A percentile compares a stretch with the other conserved stretches of the same genome.
Evolutionary conservation across 2,888 invertebrate genomes (phyloP).

Genomic region (Apamea epomidion): DNA sequence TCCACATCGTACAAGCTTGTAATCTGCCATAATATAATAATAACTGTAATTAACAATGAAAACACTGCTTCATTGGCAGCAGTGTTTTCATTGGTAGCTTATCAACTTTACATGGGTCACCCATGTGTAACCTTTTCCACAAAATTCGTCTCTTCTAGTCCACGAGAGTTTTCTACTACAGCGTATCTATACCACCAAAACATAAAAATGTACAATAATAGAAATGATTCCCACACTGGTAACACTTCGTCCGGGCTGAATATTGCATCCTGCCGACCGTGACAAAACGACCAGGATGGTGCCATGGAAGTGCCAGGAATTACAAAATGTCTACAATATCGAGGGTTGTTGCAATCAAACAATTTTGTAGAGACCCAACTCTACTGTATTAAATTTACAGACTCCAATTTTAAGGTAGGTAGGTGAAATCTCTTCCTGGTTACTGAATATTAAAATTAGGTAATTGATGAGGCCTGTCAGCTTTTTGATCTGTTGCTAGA

Average conservation of each 20-base stretch:
- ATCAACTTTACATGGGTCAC: too few relatives aligned
- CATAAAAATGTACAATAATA: constrained; percentile 32
- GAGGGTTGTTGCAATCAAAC: constrained; percentile 39
- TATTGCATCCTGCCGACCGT: constrained; percentile 74
- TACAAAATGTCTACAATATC: constrained; percentile 28
- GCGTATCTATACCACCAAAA: not conserved
- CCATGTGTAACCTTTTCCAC: too few relatives aligned
- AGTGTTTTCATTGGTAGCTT: too few relatives aligned
- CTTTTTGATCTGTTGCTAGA: not conserved
- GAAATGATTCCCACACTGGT: constrained; percentile 27
- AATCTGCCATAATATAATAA: not conserved
- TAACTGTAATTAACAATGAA: not conserved
- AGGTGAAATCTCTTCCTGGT: not conserved
- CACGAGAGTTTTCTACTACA: not conserved
- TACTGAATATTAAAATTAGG: not conserved
- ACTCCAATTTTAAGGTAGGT: not conserved
- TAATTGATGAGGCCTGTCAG: not conserved
- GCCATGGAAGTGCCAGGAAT: constrained; percentile 54
- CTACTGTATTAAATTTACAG: not conserved
- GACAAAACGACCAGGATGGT: constrained; percentile 57
- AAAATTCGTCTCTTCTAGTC: not conserved
- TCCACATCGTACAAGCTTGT: too few relatives aligned
- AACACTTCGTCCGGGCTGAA: constrained; percentile 62
- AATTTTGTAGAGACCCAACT: not conserved
- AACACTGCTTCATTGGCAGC: not conserved